A percentile compares a stretch with the other conserved stretches of the same genome.
phyloP scores from a whole-genome alignment of 2,888 invertebrate species.

The Archips crataeganus region DNA sequence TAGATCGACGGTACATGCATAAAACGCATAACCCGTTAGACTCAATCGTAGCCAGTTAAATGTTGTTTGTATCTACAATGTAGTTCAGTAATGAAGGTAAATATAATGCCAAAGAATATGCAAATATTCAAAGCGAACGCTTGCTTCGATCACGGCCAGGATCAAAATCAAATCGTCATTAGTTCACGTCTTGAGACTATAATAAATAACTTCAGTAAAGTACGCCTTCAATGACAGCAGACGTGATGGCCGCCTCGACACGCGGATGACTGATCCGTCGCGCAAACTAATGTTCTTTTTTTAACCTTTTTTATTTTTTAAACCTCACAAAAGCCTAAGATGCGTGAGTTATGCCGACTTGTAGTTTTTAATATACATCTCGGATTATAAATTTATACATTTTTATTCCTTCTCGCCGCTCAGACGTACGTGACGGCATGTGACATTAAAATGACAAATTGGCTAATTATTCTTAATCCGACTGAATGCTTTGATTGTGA shows the following conservation, averaged over 20 bases:
- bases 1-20: not conserved
- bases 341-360: conserved; percentile 81
- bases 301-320: conserved; percentile 73
- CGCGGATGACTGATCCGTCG: conserved; percentile 82
- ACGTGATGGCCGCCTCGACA: conserved; percentile 74
- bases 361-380: conserved; percentile 82
- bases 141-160: conserved; percentile 50
- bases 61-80: not conserved
- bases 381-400: conserved; percentile 80
- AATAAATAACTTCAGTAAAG: conserved; percentile 62
- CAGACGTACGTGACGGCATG: conserved; percentile 81
- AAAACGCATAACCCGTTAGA: not conserved
- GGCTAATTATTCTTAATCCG: conserved; percentile 85
- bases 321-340: conserved; percentile 79
- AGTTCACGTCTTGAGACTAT: conserved; percentile 59
- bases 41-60: not conserved
- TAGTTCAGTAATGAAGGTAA: not conserved
- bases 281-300: conserved; percentile 81
- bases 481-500: conserved; percentile 75
- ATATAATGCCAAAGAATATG: conserved; percentile 25
- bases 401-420: conserved; percentile 69
- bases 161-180: conserved; percentile 73
- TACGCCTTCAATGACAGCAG: conserved; percentile 63
- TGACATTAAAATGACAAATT: conserved; percentile 86
- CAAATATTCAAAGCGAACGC: conserved; percentile 41